Evolutionary conservation across 2,797 vertebrate genomes (phyloP).

Genomic region (Austrolebias charrua): DNA sequence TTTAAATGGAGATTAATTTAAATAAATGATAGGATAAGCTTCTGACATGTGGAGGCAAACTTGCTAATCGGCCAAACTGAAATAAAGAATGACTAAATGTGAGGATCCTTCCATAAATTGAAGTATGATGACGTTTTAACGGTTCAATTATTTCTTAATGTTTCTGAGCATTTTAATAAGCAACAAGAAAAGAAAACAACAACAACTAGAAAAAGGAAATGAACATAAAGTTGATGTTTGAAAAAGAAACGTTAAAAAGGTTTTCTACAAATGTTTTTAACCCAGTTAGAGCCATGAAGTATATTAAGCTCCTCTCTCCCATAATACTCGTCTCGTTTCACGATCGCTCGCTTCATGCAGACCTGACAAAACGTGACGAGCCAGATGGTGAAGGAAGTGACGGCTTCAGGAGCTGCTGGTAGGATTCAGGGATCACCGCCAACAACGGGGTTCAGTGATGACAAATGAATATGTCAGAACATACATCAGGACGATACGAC

Average conservation of each 20-base stretch:
- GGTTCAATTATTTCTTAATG: not conserved
- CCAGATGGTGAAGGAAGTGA: constrained; percentile 30
- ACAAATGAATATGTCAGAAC: not conserved
- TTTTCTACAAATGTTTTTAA: too few relatives aligned
- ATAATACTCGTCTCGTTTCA: constrained; percentile 45
- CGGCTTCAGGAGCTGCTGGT: constrained; percentile 4
- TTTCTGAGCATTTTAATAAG: not conserved
- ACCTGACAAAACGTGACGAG: constrained; percentile 56
- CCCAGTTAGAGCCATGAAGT: constrained; percentile 6
- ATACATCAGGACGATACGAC: not conserved
- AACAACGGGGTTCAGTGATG: constrained; percentile 2
- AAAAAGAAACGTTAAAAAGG: constrained; percentile 6
- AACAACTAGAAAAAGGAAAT: not conserved
- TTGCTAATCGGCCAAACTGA: too few relatives aligned
- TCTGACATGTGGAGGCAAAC: too few relatives aligned
- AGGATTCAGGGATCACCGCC: constrained; percentile 11
- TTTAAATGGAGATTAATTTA: too few relatives aligned
- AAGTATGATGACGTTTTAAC: too few relatives aligned
- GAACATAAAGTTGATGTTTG: constrained; percentile 6
- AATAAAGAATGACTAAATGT: too few relatives aligned
- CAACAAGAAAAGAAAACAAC: not conserved
- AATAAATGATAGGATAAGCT: too few relatives aligned
- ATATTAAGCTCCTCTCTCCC: constrained; percentile 7
- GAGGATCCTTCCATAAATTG: too few relatives aligned
- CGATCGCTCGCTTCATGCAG: constrained; percentile 55